Evolutionary conservation across 2,888 invertebrate genomes (phyloP), one percentile per base, ranked within the genome.

Genomic region (Globia sparganii): DNA sequence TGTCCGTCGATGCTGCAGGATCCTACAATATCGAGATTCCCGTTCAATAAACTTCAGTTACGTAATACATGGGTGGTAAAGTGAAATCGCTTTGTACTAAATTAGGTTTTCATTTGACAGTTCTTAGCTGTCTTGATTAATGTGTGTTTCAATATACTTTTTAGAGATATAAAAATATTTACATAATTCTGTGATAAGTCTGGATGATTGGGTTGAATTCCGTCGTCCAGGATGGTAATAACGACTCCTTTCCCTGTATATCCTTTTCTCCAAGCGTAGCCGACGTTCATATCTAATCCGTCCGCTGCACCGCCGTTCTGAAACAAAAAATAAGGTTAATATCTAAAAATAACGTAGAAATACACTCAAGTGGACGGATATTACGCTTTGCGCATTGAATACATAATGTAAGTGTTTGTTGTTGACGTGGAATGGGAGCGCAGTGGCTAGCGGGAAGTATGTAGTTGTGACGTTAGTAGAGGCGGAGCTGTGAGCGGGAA

Each of bases 191-290:
- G 98, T 73, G 98, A 97, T 88, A 99, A 97, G 95, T 99, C 99
- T 21, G 99, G 99, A 96, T 99, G 99, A 96, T 99, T 98, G 78
- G 98, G 98, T 96, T 99, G 99, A 89, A 99, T 99, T 78, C 99
- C 99, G 94, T 99, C 99, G 94, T 99, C 99, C 80, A 99, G 97
- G 91, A 99, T 99, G 77, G 99, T 99, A 81, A 99, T 98, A 62
- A 99, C 99, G 56, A 99, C 98, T 78, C 99, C 99, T 94, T 99
- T 99, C 70, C 99, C 99, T 2, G 99, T 99, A 93, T 99, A 99
- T 2, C 99, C 99, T 93, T 98, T 98, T 90, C 98, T 97, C 99
- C 99, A 99, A 28, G 99, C 99, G 53, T 98, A 98, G 18, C 97
- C 98, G 64, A 99, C 98, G 94, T 99, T 99, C 99, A 99, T 99